A percentile compares a stretch with the other conserved stretches of the same genome.
These are phyloP conservation scores for Conops quadrifasciatus DNA, from an alignment of 2,888 invertebrate genomes.

Conservation along the genomic window DNA sequence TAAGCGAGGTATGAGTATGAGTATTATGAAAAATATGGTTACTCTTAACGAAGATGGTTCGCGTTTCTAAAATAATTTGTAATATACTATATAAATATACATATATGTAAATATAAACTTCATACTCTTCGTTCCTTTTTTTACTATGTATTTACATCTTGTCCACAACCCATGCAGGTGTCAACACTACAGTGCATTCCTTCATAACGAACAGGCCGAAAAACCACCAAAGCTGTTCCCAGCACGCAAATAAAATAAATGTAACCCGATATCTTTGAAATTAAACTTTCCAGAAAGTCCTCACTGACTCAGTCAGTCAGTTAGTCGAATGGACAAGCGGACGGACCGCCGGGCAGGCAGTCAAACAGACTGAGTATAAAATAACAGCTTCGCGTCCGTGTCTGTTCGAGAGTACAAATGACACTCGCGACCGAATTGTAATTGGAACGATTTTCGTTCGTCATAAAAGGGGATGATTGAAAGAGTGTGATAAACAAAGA, in stretches of 20 bases:
- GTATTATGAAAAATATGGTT: no score
- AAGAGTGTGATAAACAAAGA: constrained; percentile 28
- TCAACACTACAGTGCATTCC: background rate
- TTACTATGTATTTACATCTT: background rate
- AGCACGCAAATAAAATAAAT: constrained; percentile 27
- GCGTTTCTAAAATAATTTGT: no score
- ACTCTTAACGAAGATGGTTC: no score
- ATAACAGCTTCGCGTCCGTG: constrained; percentile 18
- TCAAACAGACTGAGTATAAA: background rate
- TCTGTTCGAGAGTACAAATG: constrained; percentile 23
- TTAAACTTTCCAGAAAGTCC: constrained; percentile 32
- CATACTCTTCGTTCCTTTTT: no score
- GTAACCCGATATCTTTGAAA: constrained; percentile 35
- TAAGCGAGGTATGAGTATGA: no score
- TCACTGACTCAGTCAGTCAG: background rate
- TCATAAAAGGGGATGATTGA: constrained; percentile 31
- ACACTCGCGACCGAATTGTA: constrained; percentile 33
- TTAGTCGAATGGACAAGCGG: no score
- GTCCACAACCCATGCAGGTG: constrained; percentile 5
- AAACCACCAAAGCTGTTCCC: constrained; percentile 20
- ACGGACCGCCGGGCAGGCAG: background rate
- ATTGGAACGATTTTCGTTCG: constrained; percentile 34
- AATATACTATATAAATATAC: no score
- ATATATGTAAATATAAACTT: no score
- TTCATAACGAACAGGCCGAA: constrained; percentile 6